These are phyloP conservation scores for Dasysyrphus albostriatus DNA, from an alignment of 2,888 invertebrate species.

Conservation along the genomic window DNA sequence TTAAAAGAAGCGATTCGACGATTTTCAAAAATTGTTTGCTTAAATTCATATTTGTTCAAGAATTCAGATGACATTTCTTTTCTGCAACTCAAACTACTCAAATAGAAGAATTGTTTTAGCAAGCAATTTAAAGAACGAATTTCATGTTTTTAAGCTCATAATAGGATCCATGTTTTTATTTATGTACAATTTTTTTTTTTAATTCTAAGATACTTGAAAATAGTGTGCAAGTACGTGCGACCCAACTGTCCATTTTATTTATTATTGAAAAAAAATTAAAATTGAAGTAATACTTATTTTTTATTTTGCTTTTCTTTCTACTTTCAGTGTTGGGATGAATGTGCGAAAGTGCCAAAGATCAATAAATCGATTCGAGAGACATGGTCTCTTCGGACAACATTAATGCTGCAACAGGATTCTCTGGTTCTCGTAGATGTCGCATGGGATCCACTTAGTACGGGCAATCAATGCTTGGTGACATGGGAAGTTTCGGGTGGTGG, in stretches of 20 bases:
- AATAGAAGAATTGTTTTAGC: no score
- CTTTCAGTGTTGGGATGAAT: constrained; percentile 83
- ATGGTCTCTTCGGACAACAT: constrained; percentile 81
- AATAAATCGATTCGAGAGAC: constrained; percentile 81
- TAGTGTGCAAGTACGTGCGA: no score
- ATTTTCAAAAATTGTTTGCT: no score
- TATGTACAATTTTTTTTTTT: no score
- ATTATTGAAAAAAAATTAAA: neutral
- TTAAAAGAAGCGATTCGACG: no score
- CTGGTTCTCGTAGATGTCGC: constrained; percentile 83
- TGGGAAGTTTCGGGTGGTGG: constrained; percentile 84
- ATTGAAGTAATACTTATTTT: neutral
- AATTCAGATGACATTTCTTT: no score
- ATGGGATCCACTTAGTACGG: constrained; percentile 81
- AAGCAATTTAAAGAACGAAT: no score
- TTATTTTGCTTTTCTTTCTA: constrained; percentile 62
- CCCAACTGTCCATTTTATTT: neutral
- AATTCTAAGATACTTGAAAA: no score
- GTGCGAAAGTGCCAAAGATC: constrained; percentile 80
- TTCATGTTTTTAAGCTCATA: no score
- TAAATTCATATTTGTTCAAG: no score
- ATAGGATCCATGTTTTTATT: no score
- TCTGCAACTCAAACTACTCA: no score
- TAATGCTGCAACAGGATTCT: constrained; percentile 83
- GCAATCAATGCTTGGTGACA: constrained; percentile 83